A percentile compares a stretch with the other conserved stretches of the same genome.
Evolutionary conservation across 2,888 invertebrate genomes (phyloP).

Genomic region (Flabesymbios commensalis): DNA sequence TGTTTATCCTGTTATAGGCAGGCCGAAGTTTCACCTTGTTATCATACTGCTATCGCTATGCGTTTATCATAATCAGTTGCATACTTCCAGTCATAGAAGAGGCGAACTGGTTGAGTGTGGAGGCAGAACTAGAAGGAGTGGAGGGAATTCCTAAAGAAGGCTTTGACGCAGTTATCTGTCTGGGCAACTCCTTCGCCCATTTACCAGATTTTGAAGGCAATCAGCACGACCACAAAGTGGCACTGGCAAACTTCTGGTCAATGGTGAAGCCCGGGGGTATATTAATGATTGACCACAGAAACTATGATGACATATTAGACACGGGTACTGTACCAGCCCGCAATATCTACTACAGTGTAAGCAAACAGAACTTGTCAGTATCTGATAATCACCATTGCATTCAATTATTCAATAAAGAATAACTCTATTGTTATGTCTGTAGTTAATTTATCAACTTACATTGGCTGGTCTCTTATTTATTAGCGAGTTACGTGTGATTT

Average conservation of each 20-base stretch:
- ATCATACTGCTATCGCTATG: neutral
- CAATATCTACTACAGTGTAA: conserved; percentile 83
- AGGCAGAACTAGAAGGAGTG: conserved; percentile 71
- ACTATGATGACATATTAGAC: conserved; percentile 81
- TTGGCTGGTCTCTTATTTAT: no score
- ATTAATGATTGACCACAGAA: conserved; percentile 84
- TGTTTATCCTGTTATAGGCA: no score
- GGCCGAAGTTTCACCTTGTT: no score
- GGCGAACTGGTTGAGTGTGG: conserved; percentile 84
- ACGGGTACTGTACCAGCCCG: conserved; percentile 78
- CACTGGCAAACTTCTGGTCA: conserved; percentile 78
- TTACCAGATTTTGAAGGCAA: conserved; percentile 65
- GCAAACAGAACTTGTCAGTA: conserved; percentile 4
- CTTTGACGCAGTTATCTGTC: conserved; percentile 86
- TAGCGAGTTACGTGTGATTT: no score
- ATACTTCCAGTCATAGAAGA: conserved; percentile 78
- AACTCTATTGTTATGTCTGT: neutral
- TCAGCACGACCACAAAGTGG: conserved; percentile 55
- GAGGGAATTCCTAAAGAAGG: conserved; percentile 55
- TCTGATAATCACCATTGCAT: neutral
- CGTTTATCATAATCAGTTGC: neutral
- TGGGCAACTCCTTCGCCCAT: conserved; percentile 91
- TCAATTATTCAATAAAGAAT: no score
- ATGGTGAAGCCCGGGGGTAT: conserved; percentile 85
- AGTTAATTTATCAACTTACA: neutral